Conservation (phyloP, 2,888 invertebrate genomes). For the Drosophila monieri region DNA sequence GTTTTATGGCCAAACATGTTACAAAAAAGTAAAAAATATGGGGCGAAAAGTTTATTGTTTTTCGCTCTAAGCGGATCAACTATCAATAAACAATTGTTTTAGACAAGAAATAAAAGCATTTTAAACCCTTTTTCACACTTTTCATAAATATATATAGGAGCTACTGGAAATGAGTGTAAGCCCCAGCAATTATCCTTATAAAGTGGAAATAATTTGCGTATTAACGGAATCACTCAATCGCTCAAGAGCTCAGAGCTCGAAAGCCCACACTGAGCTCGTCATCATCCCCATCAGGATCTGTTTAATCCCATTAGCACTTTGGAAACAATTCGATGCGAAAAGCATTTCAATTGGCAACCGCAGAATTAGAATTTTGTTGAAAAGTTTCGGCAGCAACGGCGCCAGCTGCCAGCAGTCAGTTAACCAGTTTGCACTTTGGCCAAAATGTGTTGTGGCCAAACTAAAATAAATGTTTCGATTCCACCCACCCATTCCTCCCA, state of each 20-base stretch:
- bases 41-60: constrained; percentile 1
- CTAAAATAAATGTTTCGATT: constrained; percentile 32
- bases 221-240: not conserved
- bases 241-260: constrained; percentile 11
- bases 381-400: constrained; percentile 29
- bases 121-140: not conserved
- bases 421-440: constrained; percentile 38
- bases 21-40: not conserved
- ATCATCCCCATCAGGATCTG: constrained; percentile 13
- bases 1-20: constrained; percentile 8
- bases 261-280: not conserved
- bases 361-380: constrained; percentile 36
- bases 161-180: not conserved
- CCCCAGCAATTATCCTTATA: not conserved
- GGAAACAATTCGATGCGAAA: constrained; percentile 37
- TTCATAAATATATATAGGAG: not conserved
- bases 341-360: constrained; percentile 39
- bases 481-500: not conserved
- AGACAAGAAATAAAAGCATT: not conserved
- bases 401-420: constrained; percentile 16
- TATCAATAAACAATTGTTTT: not conserved
- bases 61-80: not conserved
- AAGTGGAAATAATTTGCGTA: not conserved
- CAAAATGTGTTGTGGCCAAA: constrained; percentile 26
- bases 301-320: constrained; percentile 41